These are phyloP conservation scores for Limnephilus marmoratus DNA, from an alignment of 2,888 invertebrate species.

Conservation along the genomic window DNA sequence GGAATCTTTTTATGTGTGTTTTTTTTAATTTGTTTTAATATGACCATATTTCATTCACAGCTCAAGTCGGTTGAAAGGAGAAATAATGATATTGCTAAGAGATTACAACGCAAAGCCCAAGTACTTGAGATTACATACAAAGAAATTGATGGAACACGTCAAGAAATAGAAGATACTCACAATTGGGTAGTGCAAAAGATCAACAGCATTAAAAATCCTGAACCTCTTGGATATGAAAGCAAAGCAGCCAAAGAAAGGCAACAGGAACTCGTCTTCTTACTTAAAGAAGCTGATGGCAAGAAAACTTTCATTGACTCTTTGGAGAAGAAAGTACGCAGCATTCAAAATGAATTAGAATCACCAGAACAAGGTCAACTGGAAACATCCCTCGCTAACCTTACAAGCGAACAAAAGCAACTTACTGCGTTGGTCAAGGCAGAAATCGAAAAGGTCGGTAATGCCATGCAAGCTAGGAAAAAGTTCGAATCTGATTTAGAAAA, in stretches of 20 bases:
- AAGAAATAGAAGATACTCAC: conserved; percentile 87
- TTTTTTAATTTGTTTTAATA: conserved; percentile 35
- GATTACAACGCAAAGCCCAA: conserved; percentile 89
- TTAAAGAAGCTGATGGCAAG: conserved; percentile 92
- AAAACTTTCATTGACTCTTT: conserved; percentile 89
- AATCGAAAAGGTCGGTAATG: conserved; percentile 83
- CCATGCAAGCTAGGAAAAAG: conserved; percentile 84
- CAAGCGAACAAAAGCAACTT: conserved; percentile 86
- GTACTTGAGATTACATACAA: conserved; percentile 90
- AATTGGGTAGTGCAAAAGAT: conserved; percentile 89
- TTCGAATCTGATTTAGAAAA: conserved; percentile 88
- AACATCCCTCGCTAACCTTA: conserved; percentile 83
- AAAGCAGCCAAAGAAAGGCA: conserved; percentile 86
- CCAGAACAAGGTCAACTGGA: conserved; percentile 89
- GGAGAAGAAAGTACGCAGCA: conserved; percentile 88
- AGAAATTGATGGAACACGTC: conserved; percentile 87
- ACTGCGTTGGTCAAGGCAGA: conserved; percentile 84
- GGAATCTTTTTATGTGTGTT: not conserved
- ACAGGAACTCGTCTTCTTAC: conserved; percentile 83
- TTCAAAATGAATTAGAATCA: conserved; percentile 90
- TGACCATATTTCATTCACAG: conserved; percentile 70
- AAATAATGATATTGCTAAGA: conserved; percentile 89
- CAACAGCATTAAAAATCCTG: conserved; percentile 80
- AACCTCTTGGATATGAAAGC: conserved; percentile 86
- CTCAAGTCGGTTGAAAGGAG: conserved; percentile 90